Evolutionary conservation across 2,113 vertebrate species (phyloP), one percentile per base, ranked within the genome.

Genomic region (Crotophaga sulcirostris): DNA sequence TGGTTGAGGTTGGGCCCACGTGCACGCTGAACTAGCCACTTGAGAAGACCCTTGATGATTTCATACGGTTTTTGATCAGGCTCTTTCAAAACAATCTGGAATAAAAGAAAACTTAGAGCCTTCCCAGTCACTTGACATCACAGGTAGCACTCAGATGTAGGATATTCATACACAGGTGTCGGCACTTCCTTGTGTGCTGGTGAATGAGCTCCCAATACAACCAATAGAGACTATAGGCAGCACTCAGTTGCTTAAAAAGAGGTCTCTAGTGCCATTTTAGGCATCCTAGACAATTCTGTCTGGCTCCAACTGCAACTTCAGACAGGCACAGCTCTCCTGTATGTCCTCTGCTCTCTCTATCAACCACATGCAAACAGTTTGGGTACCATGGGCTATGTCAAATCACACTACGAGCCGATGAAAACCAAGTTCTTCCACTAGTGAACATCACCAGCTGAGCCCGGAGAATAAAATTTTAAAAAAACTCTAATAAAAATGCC

Each of bases 171-270:
- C 8, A 7, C 8, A 67, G 47, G 3, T 56, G 16, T 20, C 59
- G 36, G 10, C 25, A 9, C 18, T 11, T 44, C 33, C 13, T 21
- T 70, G 17, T 78, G 51, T 49, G 38, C 33, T 6, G 24, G 10
- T 13, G n/a, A 34, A 52, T 38, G 33, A 67, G 29, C 11, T 70
- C 33, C 31, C 28, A 10, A 31, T 40, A 87, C 49, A 87, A 36
- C 26, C 55, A 29, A 42, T 0, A 0, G 16, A 81, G 51, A 56
- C 14, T 9, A 11, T 0, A 0, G 23, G n/a, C 40, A 87, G 42
- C 20, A 51, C 16, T 33, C 33, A 47, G 26, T 11, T 73, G 40
- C 28, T 76, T 40, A 17, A 21, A 36, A 36, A 73, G 42, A 66
- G 7, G 11, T n/a, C 23, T 54, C n/a, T 58, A 86, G 40, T n/a